Evolutionary conservation across 2,797 vertebrate species (phyloP).

Genomic region (Cossypha polioptera): DNA sequence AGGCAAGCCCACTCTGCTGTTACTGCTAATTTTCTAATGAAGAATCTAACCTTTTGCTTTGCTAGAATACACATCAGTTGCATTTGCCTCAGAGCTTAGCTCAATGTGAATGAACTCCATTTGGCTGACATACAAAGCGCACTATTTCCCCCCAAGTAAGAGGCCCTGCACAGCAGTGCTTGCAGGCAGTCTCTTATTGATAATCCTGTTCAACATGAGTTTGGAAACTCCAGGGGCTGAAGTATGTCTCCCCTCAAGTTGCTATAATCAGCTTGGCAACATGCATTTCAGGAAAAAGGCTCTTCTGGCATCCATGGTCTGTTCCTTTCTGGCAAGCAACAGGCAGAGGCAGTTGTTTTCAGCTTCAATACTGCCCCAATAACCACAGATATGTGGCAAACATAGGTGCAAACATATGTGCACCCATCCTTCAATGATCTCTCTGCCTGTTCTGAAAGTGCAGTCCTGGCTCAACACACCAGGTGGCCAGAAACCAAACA

Average conservation of each 20-base stretch:
- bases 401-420: background rate
- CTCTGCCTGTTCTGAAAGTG: background rate
- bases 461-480: background rate
- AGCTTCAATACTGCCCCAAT: background rate
- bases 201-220: background rate
- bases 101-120: background rate
- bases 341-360: background rate
- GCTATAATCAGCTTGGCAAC: background rate
- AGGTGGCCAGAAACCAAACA: background rate
- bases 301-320: background rate
- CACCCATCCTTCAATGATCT: background rate
- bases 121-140: background rate
- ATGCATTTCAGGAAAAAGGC: background rate
- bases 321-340: background rate
- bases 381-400: background rate
- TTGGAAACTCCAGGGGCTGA: background rate
- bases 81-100: background rate
- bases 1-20: conserved; percentile 31
- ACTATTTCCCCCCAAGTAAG: background rate
- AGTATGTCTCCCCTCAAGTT: background rate
- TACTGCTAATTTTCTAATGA: conserved; percentile 41
- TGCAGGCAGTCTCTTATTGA: background rate
- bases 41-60: conserved; percentile 44
- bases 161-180: background rate
- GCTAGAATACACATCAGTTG: conserved; percentile 3